These are phyloP conservation scores for Drosophila asahinai DNA, from an alignment of 1,140 invertebrate species.

Conservation along the genomic window DNA sequence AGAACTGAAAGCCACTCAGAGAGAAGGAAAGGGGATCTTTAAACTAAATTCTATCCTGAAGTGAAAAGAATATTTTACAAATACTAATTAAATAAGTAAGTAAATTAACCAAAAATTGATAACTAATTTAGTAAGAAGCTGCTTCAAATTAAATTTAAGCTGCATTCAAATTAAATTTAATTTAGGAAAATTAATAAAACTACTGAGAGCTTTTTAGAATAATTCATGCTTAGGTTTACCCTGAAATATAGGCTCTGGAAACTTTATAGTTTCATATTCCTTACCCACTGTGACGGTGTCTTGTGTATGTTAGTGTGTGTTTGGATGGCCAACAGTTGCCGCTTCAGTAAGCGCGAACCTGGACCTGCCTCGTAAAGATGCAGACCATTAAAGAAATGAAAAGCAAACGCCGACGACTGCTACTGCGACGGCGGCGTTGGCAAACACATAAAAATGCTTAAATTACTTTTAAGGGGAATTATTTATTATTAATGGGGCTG, in stretches of 20 bases:
- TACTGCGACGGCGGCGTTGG: constrained; percentile 32
- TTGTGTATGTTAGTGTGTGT: constrained; percentile 12
- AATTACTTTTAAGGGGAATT: constrained; percentile 82
- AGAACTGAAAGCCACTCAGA: background rate
- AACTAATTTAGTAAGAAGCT: background rate
- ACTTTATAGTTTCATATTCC: background rate
- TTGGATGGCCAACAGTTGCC: constrained; percentile 65
- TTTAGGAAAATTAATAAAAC: background rate
- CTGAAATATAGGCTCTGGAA: no score
- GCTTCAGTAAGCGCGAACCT: constrained; percentile 68
- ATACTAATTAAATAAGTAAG: background rate
- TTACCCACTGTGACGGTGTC: constrained; percentile 10
- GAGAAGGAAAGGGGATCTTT: background rate
- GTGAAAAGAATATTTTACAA: no score
- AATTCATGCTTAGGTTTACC: no score
- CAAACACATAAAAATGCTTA: constrained; percentile 80
- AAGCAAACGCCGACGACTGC: constrained; percentile 61
- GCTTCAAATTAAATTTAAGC: no score
- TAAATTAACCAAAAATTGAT: no score
- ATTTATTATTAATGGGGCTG: constrained; percentile 78
- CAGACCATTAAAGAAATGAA: constrained; percentile 82
- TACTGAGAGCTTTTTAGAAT: no score
- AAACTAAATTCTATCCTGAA: background rate
- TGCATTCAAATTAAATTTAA: background rate
- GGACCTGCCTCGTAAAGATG: constrained; percentile 74